Evolutionary conservation across 2,888 invertebrate species (phyloP), one percentile per base, ranked within the genome.

Genomic region (Oconnorella tubifera): DNA sequence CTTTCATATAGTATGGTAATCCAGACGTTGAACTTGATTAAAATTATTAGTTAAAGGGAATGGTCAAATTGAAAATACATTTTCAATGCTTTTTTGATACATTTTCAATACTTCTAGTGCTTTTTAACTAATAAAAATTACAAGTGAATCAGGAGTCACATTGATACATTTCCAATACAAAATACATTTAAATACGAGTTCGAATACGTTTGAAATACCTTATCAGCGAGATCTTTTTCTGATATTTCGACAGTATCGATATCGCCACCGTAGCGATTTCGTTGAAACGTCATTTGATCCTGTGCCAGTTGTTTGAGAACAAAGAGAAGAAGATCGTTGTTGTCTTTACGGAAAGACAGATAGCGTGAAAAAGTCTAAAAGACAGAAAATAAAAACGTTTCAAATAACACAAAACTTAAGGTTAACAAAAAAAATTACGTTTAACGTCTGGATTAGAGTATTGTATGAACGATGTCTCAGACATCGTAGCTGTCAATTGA

Each of bases 241-340:
- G 88, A 86, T 66, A 98, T 88, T 83, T 95, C 92, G 23, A 98
- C 88, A 78, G 61, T 88, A 87, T 80, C 80, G 85, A 84, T 91
- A 3, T 77, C 71, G 23, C 33, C 28, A 25, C 83, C 82, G 70
- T 80, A 83, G 40, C 84, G 76, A 68, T 82, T 83, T 29, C 83
- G 75, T 72, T 83, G 77, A 80, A 91, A 96, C 0, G 90, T 88
- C 64, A 94, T 84, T 78, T 95, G 93, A 82, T 98, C 97, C 78
- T 92, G 87, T 0, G 92, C 89, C 65, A 99, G 86, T 78, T 98
- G 96, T 28, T 95, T 89, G 61, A 99, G 86, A 72, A 98, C 89
- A 83, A 95, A 99, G 83, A 96, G 91, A 0, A 99, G 84, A 29
- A 99, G 85, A 80, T 99, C 98, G 75, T 94, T 92, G 85, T 96